Evolutionary conservation across 2,888 invertebrate species (phyloP).

Genomic region (Luperina nickerlii): DNA sequence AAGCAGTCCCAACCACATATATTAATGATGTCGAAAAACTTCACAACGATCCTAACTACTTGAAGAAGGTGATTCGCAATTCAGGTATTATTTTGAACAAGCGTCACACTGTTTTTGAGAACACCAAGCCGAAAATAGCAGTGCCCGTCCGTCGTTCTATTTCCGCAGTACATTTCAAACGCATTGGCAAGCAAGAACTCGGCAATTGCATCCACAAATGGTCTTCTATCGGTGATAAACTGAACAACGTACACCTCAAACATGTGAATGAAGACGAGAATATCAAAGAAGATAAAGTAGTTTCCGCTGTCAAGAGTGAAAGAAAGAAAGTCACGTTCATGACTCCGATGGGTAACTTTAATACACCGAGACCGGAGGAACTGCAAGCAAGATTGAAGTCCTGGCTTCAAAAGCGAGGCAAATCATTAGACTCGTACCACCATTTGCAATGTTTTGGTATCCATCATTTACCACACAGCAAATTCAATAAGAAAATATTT

Average conservation of each 20-base stretch:
- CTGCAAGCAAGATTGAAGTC: conserved; percentile 83
- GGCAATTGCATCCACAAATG: conserved; percentile 84
- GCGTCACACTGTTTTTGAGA: conserved; percentile 75
- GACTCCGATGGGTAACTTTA: conserved; percentile 80
- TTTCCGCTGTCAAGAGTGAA: conserved; percentile 85
- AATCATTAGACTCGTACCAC: conserved; percentile 85
- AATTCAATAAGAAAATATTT: conserved; percentile 64
- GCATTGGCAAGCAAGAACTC: conserved; percentile 79
- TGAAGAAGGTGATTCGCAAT: conserved; percentile 76
- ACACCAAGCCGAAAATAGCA: conserved; percentile 55
- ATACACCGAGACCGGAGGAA: conserved; percentile 84
- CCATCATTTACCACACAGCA: conserved; percentile 71
- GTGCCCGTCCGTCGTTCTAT: conserved; percentile 82
- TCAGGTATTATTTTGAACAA: conserved; percentile 75
- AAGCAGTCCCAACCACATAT: conserved; percentile 64
- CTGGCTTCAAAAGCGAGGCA: conserved; percentile 89
- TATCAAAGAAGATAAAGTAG: conserved; percentile 74
- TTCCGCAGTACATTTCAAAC: conserved; percentile 87
- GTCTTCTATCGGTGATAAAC: conserved; percentile 84
- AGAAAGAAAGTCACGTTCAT: conserved; percentile 84
- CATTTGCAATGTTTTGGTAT: conserved; percentile 90
- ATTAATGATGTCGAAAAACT: conserved; percentile 73
- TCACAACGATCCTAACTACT: conserved; percentile 75
- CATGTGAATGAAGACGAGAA: conserved; percentile 79
- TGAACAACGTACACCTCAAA: conserved; percentile 76